Evolutionary conservation across 2,797 vertebrate species (phyloP), one percentile per base, ranked within the genome.

Genomic region (Tragopan temminckii): DNA sequence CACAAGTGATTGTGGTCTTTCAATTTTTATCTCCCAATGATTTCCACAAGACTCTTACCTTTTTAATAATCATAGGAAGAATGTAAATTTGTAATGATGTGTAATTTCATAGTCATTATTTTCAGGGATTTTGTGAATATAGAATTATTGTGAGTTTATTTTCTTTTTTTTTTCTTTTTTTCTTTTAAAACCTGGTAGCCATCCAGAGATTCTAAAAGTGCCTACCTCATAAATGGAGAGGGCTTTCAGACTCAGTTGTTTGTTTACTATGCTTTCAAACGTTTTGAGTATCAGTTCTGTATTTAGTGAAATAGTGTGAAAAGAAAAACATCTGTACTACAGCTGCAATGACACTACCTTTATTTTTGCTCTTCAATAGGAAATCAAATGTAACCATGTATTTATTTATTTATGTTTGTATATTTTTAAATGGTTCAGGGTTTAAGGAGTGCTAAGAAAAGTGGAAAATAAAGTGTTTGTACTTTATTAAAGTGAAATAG

Each of bases 281-380:
- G 89, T 90, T 88, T 79, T 83, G 69, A 93, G 36, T 92, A 94
- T 95, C 95, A 95, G 59, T 93, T 97, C 95, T 96, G 78, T 88
- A 94, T 95, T 91, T 94, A 93, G 53, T 78, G 75, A 91, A 95
- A 89, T 48, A 85, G 53, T 77, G 40, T 89, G 90, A 94, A 89
- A 89, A 84, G 89, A 84, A 88, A 94, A 85, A 21, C 82, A 95
- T 96, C 96, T 97, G 94, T 89, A 95, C 62, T 89, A 43, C 95
- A 96, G 89, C 95, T 97, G 85, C 93, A 96, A 31, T 92, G 66
- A 89, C 59, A 92, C 84, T 82, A 94, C 90, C 89, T 97, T 96
- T 50, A 10, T 3, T 18, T 92, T 82, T 76, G 36, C 78, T 94
- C n/a, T 92, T 58, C 57, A 82, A 8, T 38, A 71, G 72, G 50